A percentile compares a stretch with the other conserved stretches of the same genome.
Conservation (phyloP, 2,888 invertebrate genomes). For the Parochlus steinenii region DNA sequence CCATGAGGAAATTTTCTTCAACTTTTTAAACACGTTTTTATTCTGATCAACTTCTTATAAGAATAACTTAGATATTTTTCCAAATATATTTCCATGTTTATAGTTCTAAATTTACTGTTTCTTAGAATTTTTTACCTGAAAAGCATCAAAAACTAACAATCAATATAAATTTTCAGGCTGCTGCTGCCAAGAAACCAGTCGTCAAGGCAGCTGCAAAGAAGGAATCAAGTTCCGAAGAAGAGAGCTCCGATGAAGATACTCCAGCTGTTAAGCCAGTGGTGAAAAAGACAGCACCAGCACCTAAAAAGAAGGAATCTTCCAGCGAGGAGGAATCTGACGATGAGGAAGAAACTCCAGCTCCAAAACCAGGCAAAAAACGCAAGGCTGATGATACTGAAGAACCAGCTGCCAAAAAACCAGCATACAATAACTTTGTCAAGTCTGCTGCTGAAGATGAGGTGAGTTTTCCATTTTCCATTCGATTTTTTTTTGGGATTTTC, state of each 20-base stretch:
- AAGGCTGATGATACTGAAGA: conserved; percentile 28
- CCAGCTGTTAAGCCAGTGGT: conserved; percentile 17
- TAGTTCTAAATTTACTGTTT: no score
- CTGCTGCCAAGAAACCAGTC: conserved; percentile 19
- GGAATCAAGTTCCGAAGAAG: conserved; percentile 29
- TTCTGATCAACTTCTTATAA: no score
- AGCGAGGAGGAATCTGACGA: conserved; percentile 15
- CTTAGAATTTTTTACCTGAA: no score
- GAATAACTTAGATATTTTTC: no score
- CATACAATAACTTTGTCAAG: conserved; percentile 56
- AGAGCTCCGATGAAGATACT: conserved; percentile 28
- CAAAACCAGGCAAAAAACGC: conserved; percentile 24
- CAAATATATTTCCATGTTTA: no score
- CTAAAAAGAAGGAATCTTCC: conserved; percentile 16
- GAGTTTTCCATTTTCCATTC: conserved; percentile 20
- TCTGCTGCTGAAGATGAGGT: conserved; percentile 27
- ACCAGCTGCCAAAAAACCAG: conserved; percentile 35
- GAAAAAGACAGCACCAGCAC: conserved; percentile 16
- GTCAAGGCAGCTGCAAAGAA: conserved; percentile 27
- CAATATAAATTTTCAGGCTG: no score
- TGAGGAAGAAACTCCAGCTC: conserved; percentile 15
- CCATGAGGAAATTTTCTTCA: no score
- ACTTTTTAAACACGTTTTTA: no score
- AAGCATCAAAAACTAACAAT: no score
- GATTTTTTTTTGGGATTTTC: conserved; percentile 8